Evolutionary conservation across 2,888 invertebrate species (phyloP), one percentile per base, ranked within the genome.

Genomic region (Mayetiola destructor): DNA sequence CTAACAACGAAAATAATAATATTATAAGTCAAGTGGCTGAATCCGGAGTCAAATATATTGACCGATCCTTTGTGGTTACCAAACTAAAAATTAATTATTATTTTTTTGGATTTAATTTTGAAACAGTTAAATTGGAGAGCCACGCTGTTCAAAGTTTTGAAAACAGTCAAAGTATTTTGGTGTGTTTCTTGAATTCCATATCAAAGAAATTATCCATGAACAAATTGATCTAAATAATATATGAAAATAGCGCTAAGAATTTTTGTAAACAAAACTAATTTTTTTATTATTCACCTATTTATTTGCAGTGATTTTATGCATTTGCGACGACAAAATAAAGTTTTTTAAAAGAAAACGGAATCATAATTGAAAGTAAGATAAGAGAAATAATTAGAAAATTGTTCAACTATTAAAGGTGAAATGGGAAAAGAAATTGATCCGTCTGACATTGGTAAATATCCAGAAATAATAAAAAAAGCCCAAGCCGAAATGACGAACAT

Each of bases 401-500:
- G n/a, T n/a, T n/a, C n/a, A n/a, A n/a, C n/a, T n/a, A n/a, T n/a
- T n/a, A n/a, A n/a, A 12, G 32, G 12, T 32, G 27, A 48, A 32
- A 70, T 72, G 65, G 70, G 69, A 58, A 66, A 69, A 63, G 71
- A 71, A 62, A 71, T 73, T 61, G 72, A 81, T 66, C 81, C 81
- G 52, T 78, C 80, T 23, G 80, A 80, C 64, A 73, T 82, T 55
- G 75, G 80, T 27, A 81, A 81, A 68, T 79, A 81, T 66, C 78
- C 80, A 52, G 73, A 73, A 62, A 75, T 80, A 54, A 74, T 82
- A 53, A 79, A 78, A 78, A 78, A 79, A 64, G 85, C 87, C 10
- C 82, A 85, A 75, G 81, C 84, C 63, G 83, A 86, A 66, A 80
- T 87, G 75, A 80, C 82, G 58, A 79, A 79, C 57, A 72, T 86